phyloP scores from a whole-genome alignment of 2,113 vertebrate genomes.

The Cephalopholis sonnerati region DNA sequence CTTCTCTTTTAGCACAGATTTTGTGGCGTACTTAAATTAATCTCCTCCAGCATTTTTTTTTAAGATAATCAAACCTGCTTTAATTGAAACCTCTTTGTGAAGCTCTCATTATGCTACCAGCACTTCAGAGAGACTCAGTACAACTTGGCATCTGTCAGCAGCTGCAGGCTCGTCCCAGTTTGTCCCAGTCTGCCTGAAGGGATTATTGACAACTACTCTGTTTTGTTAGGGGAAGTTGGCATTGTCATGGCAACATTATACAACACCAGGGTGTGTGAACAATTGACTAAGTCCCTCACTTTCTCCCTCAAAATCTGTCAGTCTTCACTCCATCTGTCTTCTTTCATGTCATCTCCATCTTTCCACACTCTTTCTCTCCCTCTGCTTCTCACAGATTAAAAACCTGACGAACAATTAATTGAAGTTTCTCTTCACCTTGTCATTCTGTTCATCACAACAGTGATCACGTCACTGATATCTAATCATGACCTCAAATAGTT shows the following conservation, averaged over 20 bases:
- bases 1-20: neutral
- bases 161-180: slow-evolving; percentile 36
- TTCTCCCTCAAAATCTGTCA: no score
- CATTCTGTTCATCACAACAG: slow-evolving; percentile 19
- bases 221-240: neutral
- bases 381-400: neutral
- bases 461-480: slow-evolving; percentile 20
- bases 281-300: no score
- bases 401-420: neutral
- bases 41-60: neutral
- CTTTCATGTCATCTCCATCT: neutral
- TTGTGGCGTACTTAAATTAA: neutral
- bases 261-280: neutral
- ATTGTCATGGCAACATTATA: slow-evolving; percentile 13
- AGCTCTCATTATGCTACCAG: slow-evolving; percentile 10
- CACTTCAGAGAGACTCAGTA: neutral
- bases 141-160: slow-evolving; percentile 33
- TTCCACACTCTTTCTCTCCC: neutral
- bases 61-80: slow-evolving; percentile 1
- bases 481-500: slow-evolving; percentile 46
- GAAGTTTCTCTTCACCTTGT: slow-evolving; percentile 8
- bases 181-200: neutral
- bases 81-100: slow-evolving; percentile 24
- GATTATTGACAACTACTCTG: neutral
- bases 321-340: no score